Conservation (phyloP, 2,888 invertebrate species). For the Protonemura montana region DNA sequence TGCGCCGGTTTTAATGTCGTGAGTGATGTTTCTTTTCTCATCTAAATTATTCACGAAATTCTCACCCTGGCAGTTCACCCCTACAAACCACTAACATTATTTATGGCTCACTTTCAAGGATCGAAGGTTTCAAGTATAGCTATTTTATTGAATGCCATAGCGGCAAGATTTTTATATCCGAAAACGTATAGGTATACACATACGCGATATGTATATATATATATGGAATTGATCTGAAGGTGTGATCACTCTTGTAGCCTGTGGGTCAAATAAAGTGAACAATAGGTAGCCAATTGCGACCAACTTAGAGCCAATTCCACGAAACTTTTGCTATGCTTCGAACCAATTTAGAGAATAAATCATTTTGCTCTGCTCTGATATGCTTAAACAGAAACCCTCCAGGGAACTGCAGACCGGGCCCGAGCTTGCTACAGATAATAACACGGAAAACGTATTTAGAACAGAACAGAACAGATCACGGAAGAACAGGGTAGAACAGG, state of each 20-base stretch:
- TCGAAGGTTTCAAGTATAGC: constrained; percentile 30
- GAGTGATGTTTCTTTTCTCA: constrained; percentile 24
- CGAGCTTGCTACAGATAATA: constrained; percentile 13
- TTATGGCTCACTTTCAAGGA: constrained; percentile 34
- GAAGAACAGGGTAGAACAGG: too few relatives aligned
- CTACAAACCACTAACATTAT: constrained; percentile 23
- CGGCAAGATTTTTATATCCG: background rate
- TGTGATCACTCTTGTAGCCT: background rate
- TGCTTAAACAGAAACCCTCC: constrained; percentile 22
- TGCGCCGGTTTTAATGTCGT: constrained; percentile 2
- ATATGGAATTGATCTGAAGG: background rate
- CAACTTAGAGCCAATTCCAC: background rate
- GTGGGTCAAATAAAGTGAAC: background rate
- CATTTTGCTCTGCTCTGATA: constrained; percentile 30
- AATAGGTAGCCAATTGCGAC: constrained; percentile 20
- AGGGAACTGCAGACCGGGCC: background rate
- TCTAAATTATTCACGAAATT: constrained; percentile 31
- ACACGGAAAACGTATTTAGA: constrained; percentile 27
- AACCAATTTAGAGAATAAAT: constrained; percentile 26
- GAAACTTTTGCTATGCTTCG: constrained; percentile 4
- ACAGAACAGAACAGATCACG: background rate
- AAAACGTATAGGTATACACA: constrained; percentile 3
- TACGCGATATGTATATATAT: background rate
- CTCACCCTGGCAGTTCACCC: constrained; percentile 24
- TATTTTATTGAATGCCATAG: constrained; percentile 29